Conservation (phyloP, 2,888 invertebrate species). For the Brachyptera risi region DNA sequence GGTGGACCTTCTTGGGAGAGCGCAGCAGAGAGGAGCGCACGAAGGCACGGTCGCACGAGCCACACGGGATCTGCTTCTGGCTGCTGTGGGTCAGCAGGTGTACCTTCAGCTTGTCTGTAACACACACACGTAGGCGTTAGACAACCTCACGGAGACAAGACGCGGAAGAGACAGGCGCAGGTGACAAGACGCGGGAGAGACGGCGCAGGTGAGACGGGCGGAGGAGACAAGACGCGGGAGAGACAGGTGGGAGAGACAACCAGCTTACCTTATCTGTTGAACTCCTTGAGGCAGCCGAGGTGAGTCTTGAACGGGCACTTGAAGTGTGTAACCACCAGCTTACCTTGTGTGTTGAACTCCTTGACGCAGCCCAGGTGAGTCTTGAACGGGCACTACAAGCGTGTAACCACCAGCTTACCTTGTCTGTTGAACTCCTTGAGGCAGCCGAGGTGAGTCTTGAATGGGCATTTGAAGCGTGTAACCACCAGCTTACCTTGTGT, state of each 20-base stretch:
- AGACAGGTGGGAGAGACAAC: no score
- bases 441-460: constrained; percentile 56
- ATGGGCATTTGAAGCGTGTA: constrained; percentile 65
- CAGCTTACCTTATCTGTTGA: constrained; percentile 59
- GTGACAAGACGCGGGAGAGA: no score
- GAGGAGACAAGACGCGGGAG: no score
- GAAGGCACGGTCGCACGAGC: constrained; percentile 29
- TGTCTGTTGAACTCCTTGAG: constrained; percentile 60
- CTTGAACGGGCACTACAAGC: constrained; percentile 62
- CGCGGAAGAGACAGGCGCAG: no score
- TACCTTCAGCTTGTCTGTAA: constrained; percentile 51
- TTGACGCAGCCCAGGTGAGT: constrained; percentile 56
- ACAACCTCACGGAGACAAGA: background rate
- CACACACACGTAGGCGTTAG: background rate
- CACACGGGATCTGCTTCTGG: constrained; percentile 20
- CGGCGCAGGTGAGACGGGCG: no score
- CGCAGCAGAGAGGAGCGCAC: constrained; percentile 15
- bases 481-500: constrained; percentile 59
- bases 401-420: no score
- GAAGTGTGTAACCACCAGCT: no score
- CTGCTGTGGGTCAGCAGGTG: constrained; percentile 58
- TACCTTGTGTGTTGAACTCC: constrained; percentile 61
- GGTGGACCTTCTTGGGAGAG: constrained; percentile 27
- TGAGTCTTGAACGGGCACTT: constrained; percentile 60
- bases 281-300: constrained; percentile 60